Evolutionary conservation across 2,113 vertebrate species (phyloP).

Genomic region (Hymenochirus boettgeri): DNA sequence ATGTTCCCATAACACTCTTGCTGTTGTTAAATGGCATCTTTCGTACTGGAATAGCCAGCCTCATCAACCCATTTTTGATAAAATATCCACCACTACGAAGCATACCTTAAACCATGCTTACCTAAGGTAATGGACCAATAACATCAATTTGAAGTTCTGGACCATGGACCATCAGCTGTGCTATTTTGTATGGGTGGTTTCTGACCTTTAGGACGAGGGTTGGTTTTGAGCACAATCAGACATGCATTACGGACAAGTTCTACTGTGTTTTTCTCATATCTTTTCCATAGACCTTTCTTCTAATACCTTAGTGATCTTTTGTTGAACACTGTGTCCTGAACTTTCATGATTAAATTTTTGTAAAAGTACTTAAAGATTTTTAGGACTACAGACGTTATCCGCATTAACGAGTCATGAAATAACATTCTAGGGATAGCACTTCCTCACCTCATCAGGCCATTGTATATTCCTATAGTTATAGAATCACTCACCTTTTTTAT

Average conservation of each 20-base stretch:
- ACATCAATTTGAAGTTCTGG: no score
- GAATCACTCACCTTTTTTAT: background rate
- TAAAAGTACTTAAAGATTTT: slow-evolving; percentile 2
- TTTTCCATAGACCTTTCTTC: background rate
- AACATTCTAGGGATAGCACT: background rate
- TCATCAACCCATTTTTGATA: background rate
- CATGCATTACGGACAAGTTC: background rate
- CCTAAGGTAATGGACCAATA: background rate
- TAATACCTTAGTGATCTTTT: background rate
- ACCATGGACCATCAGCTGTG: slow-evolving; percentile 1
- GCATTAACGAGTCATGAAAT: background rate
- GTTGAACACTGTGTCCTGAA: slow-evolving; percentile 1
- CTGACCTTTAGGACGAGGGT: background rate
- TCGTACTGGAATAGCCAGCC: background rate
- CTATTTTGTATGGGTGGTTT: background rate
- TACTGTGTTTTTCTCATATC: background rate
- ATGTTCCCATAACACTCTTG: background rate
- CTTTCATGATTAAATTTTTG: no score
- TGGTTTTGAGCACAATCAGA: slow-evolving; percentile 8
- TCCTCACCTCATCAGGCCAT: background rate
- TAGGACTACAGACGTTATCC: background rate
- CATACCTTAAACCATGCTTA: background rate
- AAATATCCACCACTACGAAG: background rate
- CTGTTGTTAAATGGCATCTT: background rate
- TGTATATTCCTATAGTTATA: background rate